A percentile compares a stretch with the other conserved stretches of the same genome.
These are phyloP conservation scores for Silurus lanzhouensis DNA, from an alignment of 2,797 vertebrate species.

Conservation along the genomic window DNA sequence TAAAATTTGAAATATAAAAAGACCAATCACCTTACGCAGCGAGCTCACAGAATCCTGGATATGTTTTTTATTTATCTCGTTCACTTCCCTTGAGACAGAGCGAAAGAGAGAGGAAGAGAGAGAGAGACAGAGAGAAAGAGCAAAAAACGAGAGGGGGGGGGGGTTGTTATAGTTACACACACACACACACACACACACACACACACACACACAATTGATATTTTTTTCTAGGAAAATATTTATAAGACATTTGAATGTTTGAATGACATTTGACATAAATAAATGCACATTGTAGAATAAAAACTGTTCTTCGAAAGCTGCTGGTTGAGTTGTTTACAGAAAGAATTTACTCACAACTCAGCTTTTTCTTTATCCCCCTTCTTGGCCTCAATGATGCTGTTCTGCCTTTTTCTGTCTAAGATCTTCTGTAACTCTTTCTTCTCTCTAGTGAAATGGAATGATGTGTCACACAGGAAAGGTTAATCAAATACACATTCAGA, in stretches of 20 bases:
- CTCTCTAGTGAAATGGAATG: slow-evolving; percentile 70
- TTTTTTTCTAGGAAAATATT: background rate
- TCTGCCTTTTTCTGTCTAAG: slow-evolving; percentile 83
- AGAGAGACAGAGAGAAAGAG: background rate
- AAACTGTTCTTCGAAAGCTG: background rate
- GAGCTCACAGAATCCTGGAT: slow-evolving; percentile 83
- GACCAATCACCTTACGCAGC: slow-evolving; percentile 77
- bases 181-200: background rate
- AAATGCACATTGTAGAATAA: background rate
- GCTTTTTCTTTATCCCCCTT: slow-evolving; percentile 81
- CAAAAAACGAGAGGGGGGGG: background rate
- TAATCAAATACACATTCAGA: background rate
- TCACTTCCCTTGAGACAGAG: slow-evolving; percentile 74
- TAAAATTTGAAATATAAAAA: background rate
- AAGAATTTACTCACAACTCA: slow-evolving; percentile 68
- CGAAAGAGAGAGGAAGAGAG: background rate
- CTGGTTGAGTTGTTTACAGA: background rate
- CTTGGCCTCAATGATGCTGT: slow-evolving; percentile 85
- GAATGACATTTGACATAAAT: background rate
- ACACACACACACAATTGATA: background rate
- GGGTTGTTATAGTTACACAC: background rate
- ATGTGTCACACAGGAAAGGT: slow-evolving; percentile 3
- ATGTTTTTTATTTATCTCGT: slow-evolving; percentile 86
- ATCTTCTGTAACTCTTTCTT: slow-evolving; percentile 90
- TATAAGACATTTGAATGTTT: background rate